Base-by-base conservation (phyloP, 1,140 invertebrate genomes). In the Drosophila jambulina region DNA sequence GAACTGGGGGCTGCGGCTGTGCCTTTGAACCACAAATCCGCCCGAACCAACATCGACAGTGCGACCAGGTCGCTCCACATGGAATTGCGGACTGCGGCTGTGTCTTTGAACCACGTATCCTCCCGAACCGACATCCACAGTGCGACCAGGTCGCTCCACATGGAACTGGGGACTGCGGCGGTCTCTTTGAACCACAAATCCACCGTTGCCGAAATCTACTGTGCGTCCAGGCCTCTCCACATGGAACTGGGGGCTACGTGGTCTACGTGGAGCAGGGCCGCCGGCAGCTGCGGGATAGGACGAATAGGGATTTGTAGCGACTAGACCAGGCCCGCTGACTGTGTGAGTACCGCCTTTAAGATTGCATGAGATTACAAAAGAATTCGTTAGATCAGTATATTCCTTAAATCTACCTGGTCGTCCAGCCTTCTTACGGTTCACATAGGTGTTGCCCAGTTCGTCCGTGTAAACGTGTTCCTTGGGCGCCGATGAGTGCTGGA, bases 401-500 rank as follows among this genome's bases (percentile, higher is more conserved):
- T 3, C 19, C 9, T 64, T 3, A 6, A 38, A 32, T 32, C 4
- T 68, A 36, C 58, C 74, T 48, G 53, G 40, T 4, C 45, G 17
- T 13, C 46, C 61, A 10, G 27, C 15, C 1, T 48, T 54, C 2
- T 48, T 62, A 1, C 25, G 27, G 21, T 86, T 29, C 7, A 68
- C 58, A 75, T 60, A 85, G 1, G 69, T 71, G 32, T 67, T 85
- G 2, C 82, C 82, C 7, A 19, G 43, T 6, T 63, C 75, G 43
- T 85, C 82, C 0, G 54, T 82, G 25, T 59, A 85, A 23, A 61
- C 49, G 49, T 82, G 78, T 21, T 61, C 27, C 15, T 71, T 45
- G 0, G 45, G 54, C n/a, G 48, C 42, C 3, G 70, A 40, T 5
- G 62, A 29, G 17, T 80, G 49, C 29, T 83, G 51, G 40, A 83